phyloP scores from a whole-genome alignment of 1,140 invertebrate species.

The Zaprionus taronus region DNA sequence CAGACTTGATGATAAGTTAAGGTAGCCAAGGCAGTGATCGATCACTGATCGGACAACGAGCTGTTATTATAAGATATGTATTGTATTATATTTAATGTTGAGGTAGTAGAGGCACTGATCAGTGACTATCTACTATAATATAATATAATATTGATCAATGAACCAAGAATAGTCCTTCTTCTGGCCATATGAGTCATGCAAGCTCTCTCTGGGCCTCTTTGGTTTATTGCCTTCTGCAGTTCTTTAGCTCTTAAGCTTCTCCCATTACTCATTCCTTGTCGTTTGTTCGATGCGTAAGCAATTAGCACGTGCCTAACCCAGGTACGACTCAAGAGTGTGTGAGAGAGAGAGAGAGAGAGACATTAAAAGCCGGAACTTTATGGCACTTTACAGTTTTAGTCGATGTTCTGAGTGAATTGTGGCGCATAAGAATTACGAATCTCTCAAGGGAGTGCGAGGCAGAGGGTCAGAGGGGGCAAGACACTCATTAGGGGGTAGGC shows the following conservation, averaged over 20 bases:
- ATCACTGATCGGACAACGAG: background rate
- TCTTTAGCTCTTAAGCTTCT: constrained; percentile 5
- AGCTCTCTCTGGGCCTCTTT: background rate
- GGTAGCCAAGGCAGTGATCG: background rate
- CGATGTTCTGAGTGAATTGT: constrained; percentile 46
- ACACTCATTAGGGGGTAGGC: background rate
- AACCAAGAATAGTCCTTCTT: too few species aligned
- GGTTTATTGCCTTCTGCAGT: background rate
- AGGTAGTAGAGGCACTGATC: background rate
- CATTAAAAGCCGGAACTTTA: constrained; percentile 64
- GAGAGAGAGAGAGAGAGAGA: constrained; percentile 14
- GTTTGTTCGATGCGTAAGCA: constrained; percentile 66
- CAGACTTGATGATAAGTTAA: too few species aligned
- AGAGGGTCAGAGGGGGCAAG: too few species aligned
- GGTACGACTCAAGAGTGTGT: constrained; percentile 9
- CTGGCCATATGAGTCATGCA: too few species aligned
- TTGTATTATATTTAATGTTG: background rate
- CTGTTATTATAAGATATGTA: too few species aligned
- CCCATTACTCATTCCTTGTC: constrained; percentile 1
- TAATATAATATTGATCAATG: background rate
- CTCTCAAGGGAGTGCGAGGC: too few species aligned
- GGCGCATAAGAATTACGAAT: background rate
- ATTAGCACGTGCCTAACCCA: constrained; percentile 69
- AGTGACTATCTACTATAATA: background rate
- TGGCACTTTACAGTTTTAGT: constrained; percentile 66